phyloP scores from a whole-genome alignment of 1,140 invertebrate genomes.

The Drosophila novamexicana region DNA sequence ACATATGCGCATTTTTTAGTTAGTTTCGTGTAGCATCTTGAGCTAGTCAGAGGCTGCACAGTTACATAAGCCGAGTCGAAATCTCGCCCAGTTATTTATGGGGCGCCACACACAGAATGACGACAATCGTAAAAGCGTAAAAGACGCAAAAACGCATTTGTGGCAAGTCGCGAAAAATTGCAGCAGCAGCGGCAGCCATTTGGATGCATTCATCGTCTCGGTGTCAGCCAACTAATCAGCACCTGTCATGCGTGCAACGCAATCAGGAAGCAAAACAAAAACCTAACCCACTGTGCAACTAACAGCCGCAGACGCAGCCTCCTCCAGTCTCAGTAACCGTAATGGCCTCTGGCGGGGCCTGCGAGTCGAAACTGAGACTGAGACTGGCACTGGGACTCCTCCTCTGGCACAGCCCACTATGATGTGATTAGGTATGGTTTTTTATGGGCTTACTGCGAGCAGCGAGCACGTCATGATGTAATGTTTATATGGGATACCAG shows the following conservation, averaged over 20 bases:
- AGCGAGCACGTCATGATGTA: constrained; percentile 53
- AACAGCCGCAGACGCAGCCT: not conserved
- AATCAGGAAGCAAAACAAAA: constrained; percentile 67
- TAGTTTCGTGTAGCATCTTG: not conserved
- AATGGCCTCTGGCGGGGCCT: constrained; percentile 30
- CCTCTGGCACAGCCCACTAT: constrained; percentile 32
- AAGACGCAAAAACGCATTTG: constrained; percentile 36
- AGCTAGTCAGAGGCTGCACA: not conserved
- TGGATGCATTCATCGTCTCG: constrained; percentile 34
- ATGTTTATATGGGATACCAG: constrained; percentile 46
- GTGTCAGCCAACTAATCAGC: constrained; percentile 67
- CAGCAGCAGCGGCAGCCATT: constrained; percentile 31
- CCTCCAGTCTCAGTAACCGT: constrained; percentile 14
- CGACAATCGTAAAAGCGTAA: constrained; percentile 24
- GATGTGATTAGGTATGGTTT: constrained; percentile 66
- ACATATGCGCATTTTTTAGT: not conserved
- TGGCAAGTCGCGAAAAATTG: constrained; percentile 25
- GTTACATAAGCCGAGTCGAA: constrained; percentile 35
- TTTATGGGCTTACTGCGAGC: constrained; percentile 46
- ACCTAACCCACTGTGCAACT: constrained; percentile 24
- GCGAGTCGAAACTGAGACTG: not conserved
- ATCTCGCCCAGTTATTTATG: constrained; percentile 61
- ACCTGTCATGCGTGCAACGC: constrained; percentile 69
- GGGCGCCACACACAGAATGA: constrained; percentile 49
- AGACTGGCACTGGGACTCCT: constrained; percentile 11